Base-by-base conservation (phyloP, 2,797 vertebrate species). In the Hypotaenidia philippensis region DNA sequence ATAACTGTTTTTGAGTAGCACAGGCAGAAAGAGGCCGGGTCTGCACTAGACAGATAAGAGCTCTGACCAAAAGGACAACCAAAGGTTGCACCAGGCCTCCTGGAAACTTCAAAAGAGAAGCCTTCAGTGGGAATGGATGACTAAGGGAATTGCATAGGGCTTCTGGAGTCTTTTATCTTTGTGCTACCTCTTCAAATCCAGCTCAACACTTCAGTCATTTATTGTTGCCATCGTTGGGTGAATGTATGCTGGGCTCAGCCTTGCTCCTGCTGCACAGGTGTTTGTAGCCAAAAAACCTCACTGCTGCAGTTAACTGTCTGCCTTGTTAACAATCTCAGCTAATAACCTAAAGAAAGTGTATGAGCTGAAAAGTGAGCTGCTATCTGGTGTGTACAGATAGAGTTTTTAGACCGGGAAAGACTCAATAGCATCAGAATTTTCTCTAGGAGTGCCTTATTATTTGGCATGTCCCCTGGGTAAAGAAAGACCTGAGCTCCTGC, bases 21-120 rank as follows among this genome's bases (percentile, higher is more conserved):
- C 50, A 63, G 71, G 92, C 83, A 55, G 61, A 86, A 85, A 76
- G 79, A 81, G 64, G 60, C 75, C 0, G 1, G 78, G 52, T 38
- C 95, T 97, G 94, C 88, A 17, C 71, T 31, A 40, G 45, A 34
- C 52, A 97, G 96, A 97, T 97, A 97, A 95, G 90, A 93, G 90
- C 75, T 95, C 66, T 15, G 75, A 82, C 77, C 66, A 88, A 90
- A 92, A 94, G 87, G 89, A 94, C 15, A 1, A 88, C 50, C 93
- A 93, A 83, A 95, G 87, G 96, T 94, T 7, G 0, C 29, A 45
- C 47, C 56, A 59, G 69, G 59, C 89, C 72, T 82, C 70, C 83
- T 93, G 81, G 85, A 92, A 96, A 81, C 61, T 90, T 94, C 93
- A 88, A 66, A 96, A 94, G 89, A 83, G 86, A 32, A 96, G 93